These are phyloP conservation scores for Euplexia lucipara DNA, from an alignment of 2,888 invertebrate genomes.

Conservation along the genomic window DNA sequence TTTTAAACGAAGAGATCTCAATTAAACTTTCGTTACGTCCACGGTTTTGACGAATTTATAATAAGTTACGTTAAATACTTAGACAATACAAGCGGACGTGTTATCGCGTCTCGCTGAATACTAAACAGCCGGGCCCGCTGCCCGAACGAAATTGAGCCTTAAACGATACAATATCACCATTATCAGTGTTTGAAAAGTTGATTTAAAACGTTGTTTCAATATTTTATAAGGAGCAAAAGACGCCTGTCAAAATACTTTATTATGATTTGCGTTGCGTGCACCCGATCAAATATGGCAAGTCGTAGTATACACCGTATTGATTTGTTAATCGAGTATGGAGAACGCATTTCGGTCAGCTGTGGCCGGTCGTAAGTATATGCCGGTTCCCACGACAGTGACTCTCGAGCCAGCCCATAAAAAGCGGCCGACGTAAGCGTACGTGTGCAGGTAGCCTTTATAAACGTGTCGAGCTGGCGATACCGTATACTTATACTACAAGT, in stretches of 20 bases:
- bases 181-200: constrained; percentile 55
- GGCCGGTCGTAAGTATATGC: constrained; percentile 87
- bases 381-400: constrained; percentile 90
- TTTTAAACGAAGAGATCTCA: constrained; percentile 69
- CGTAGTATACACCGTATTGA: constrained; percentile 85
- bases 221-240: constrained; percentile 74
- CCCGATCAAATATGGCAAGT: constrained; percentile 82
- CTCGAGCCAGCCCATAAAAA: constrained; percentile 88
- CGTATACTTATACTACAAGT: constrained; percentile 76
- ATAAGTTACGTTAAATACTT: constrained; percentile 77
- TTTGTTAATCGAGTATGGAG: constrained; percentile 90
- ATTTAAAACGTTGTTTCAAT: constrained; percentile 68
- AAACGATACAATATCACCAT: constrained; percentile 57
- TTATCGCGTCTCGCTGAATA: constrained; percentile 79
- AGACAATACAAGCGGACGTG: constrained; percentile 82
- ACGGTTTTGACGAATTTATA: constrained; percentile 86
- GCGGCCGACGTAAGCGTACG: constrained; percentile 87
- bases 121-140: constrained; percentile 72
- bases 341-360: constrained; percentile 91
- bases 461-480: constrained; percentile 80
- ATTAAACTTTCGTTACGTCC: constrained; percentile 81
- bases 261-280: constrained; percentile 76
- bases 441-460: constrained; percentile 87
- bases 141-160: constrained; percentile 75
- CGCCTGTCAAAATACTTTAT: constrained; percentile 76